Conservation (phyloP, 2,888 invertebrate genomes). For the Megalurothrips usitatus region DNA sequence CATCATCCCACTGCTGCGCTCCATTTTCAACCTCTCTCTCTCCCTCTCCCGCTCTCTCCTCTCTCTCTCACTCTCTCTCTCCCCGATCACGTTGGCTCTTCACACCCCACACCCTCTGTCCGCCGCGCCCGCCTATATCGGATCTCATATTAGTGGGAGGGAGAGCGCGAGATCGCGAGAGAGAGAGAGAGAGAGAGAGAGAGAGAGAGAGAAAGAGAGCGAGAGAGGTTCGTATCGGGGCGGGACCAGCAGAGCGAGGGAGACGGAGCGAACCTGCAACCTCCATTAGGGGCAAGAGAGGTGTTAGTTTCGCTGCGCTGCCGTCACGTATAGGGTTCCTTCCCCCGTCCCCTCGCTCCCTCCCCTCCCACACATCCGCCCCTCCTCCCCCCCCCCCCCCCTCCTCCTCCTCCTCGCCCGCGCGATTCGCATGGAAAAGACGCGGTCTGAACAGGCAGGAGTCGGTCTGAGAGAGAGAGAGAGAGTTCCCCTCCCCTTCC, state of each 20-base stretch:
- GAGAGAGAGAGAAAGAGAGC: not conserved
- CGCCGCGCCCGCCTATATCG: not conserved
- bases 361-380: no score
- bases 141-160: slow-evolving; percentile 1
- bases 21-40: not conserved
- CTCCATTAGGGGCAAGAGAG: not conserved
- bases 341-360: not conserved
- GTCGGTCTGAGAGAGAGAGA: no score
- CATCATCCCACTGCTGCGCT: not conserved
- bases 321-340: not conserved
- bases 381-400: not conserved
- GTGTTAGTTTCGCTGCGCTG: slow-evolving; percentile 2
- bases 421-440: no score
- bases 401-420: no score
- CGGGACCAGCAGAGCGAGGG: no score
- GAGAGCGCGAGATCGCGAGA: not conserved
- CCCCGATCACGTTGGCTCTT: not conserved
- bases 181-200: no score
- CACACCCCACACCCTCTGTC: not conserved
- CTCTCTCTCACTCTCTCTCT: not conserved
- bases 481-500: no score
- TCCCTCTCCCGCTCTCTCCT: not conserved
- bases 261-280: not conserved
- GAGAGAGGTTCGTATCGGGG: no score
- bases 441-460: no score